phyloP scores from a whole-genome alignment of 2,113 vertebrate species.

The Cryptomyrus ogoouensis region DNA sequence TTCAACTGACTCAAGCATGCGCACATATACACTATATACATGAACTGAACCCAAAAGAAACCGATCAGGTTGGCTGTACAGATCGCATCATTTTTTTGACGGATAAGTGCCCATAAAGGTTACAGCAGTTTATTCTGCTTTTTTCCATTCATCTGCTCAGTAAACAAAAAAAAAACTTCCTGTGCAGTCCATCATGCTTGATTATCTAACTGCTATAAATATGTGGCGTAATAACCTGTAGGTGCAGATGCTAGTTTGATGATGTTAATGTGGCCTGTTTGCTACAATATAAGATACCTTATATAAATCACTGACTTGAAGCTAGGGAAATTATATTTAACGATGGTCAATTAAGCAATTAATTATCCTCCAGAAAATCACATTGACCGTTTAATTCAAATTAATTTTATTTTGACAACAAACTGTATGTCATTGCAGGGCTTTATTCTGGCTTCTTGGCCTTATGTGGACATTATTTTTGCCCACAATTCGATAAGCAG shows the following conservation, averaged over 20 bases:
- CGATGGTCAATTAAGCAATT: no score
- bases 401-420: no score
- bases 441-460: no score
- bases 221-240: background rate
- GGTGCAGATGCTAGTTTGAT: background rate
- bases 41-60: background rate
- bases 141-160: background rate
- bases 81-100: background rate
- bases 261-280: background rate
- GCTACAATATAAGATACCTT: background rate
- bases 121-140: background rate
- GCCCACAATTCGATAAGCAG: no score
- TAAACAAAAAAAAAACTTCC: background rate
- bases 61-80: background rate
- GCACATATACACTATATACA: background rate
- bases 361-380: no score
- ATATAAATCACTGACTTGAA: background rate
- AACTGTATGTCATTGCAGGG: no score
- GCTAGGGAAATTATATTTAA: background rate
- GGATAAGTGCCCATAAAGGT: background rate
- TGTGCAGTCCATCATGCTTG: background rate
- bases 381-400: no score
- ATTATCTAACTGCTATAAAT: background rate
- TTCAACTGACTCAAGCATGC: background rate
- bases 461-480: no score